Conservation (phyloP, 2,888 invertebrate genomes). For the Operophtera brumata region DNA sequence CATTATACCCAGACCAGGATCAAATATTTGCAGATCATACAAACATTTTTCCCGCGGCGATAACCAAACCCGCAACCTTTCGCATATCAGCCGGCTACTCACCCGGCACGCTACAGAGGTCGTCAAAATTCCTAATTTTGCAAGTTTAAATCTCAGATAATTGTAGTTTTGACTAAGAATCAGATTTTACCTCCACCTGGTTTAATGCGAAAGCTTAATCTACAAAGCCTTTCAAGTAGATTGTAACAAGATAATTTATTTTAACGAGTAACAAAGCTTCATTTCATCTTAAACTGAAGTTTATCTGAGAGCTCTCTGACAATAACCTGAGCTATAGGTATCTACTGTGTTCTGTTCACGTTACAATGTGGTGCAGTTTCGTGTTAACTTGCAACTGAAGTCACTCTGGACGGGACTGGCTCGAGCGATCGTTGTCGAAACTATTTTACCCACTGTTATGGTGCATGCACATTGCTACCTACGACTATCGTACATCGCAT, state of each 20-base stretch:
- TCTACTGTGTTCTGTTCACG: conserved; percentile 19
- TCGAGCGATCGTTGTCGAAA: conserved; percentile 33
- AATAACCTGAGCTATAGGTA: conserved; percentile 16
- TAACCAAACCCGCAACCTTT: too few relatives aligned
- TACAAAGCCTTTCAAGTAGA: conserved; percentile 5
- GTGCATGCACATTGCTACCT: too few relatives aligned
- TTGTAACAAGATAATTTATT: conserved; percentile 18
- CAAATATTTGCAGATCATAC: too few relatives aligned
- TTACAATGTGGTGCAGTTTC: conserved; percentile 28
- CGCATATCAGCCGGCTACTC: too few relatives aligned
- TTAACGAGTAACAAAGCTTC: conserved; percentile 19
- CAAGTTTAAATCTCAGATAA: not conserved
- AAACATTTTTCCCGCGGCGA: too few relatives aligned
- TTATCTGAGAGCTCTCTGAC: conserved; percentile 11
- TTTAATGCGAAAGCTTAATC: not conserved
- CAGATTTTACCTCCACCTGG: not conserved
- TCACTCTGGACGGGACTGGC: conserved; percentile 22
- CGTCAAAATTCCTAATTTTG: not conserved
- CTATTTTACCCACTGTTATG: not conserved
- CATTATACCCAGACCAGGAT: too few relatives aligned
- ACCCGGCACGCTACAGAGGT: too few relatives aligned
- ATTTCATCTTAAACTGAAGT: conserved; percentile 17
- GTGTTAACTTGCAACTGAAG: conserved; percentile 31
- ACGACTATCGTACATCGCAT: too few relatives aligned
- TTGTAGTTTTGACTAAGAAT: not conserved